Evolutionary conservation across 1,140 invertebrate species (phyloP), one percentile per base, ranked within the genome.

Genomic region (Drosophila melanica): DNA sequence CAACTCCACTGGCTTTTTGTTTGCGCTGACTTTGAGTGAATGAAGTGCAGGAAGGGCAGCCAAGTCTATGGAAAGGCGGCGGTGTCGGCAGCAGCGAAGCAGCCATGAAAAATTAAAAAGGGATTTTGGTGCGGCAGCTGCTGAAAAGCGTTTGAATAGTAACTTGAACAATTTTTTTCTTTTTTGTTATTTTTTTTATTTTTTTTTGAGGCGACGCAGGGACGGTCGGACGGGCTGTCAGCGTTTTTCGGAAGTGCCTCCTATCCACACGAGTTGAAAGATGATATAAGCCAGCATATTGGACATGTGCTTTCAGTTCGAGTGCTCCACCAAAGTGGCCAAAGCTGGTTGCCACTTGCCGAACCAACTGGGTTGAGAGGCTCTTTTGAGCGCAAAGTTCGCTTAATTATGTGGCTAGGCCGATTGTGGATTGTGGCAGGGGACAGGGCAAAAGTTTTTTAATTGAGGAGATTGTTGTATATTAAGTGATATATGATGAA

Each of bases 101-200:
- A 75, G 72, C 75, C 45, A 86, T 86, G 82, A 86, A 86, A 86
- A 86, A 86, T 86, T 86, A 86, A 87, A 86, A 87, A 79, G 82
- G 82, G 82, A 86, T 79, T 77, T 79, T 68, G 71, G 67, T 69
- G 82, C 75, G 75, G 82, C 82, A 79, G 77, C 74, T 87, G 79
- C 67, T 81, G 84, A 86, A 79, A 81, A 71, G 68, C 82, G 74
- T 81, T 85, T 72, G 73, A 87, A 78, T 81, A 66, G 78, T 77
- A 78, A 75, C 78, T 87, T 72, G 79, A 87, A 73, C 72, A 86
- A 82, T 59, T 86, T 82, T 81, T 76, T 69, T 72, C 54, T 50
- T 37, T 44, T 37, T 57, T 42, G 60, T 59, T 67, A 45, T 54
- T 67, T 77, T 77, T 55, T 55, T 30, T 53, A 74, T 55, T 55